A percentile compares a stretch with the other conserved stretches of the same genome.
These are phyloP conservation scores for human (Homo sapiens) DNA, from an alignment of 2,113 vertebrate species.

Conservation along the genomic window GRCh38 chr13:77235501-77236000, in stretches of 20 bases:
- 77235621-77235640: not conserved
- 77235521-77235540: not conserved
- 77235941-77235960: not conserved
- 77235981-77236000: not conserved
- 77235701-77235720: not conserved
- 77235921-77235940: not conserved
- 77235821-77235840: not conserved
- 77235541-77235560: not conserved
- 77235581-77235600: not conserved
- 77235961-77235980: not conserved
- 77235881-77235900: not conserved
- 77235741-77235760: not conserved
- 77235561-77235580: not conserved
- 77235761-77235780: not conserved
- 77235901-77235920: not conserved
- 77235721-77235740: not conserved
- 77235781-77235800: not conserved
- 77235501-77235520: not conserved
- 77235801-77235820: not conserved
- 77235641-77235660: not conserved
- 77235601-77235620: not conserved
- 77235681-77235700: not conserved
- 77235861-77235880: not conserved
- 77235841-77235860: not conserved
- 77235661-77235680: not conserved